Percentiles rank a stretch among this genome's conserved stretches.
phyloP scores from a whole-genome alignment of 2,113 vertebrate species.

The Nyctereutes procyonoides region DNA sequence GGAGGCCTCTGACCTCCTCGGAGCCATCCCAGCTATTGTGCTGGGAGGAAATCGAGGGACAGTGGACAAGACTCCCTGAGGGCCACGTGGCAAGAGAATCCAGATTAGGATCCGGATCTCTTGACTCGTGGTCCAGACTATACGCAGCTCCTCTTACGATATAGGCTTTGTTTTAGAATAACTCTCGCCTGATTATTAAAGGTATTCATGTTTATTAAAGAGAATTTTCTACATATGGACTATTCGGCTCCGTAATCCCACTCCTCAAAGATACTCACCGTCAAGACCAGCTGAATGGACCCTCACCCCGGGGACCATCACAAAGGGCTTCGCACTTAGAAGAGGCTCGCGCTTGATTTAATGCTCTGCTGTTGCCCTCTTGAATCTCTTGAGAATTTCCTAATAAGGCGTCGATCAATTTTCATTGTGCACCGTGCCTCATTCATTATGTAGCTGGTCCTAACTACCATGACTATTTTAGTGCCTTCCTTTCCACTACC shows the following conservation, averaged over 20 bases:
- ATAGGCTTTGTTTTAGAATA: not conserved
- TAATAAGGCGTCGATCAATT: not conserved
- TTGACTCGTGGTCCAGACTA: not conserved
- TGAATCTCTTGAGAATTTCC: not conserved
- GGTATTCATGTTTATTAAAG: not conserved
- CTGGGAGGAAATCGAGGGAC: not conserved
- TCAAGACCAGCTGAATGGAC: not conserved
- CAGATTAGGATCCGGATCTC: not conserved
- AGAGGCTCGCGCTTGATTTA: not conserved
- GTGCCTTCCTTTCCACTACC: not conserved
- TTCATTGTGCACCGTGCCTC: not conserved
- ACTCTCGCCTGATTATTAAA: not conserved
- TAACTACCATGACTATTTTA: constrained; percentile 12
- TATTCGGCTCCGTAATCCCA: not conserved
- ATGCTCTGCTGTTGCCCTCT: not conserved
- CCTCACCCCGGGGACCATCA: too few species aligned
- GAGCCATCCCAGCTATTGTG: not conserved
- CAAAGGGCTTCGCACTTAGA: not conserved
- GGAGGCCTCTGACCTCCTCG: not conserved
- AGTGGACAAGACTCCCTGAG: not conserved
- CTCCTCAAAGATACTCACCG: not conserved
- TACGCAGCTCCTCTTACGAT: not conserved
- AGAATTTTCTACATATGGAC: not conserved
- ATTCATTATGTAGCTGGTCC: not conserved
- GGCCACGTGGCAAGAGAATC: not conserved